Evolutionary conservation across 2,113 vertebrate species (phyloP).

Genomic region (Lagopus muta): DNA sequence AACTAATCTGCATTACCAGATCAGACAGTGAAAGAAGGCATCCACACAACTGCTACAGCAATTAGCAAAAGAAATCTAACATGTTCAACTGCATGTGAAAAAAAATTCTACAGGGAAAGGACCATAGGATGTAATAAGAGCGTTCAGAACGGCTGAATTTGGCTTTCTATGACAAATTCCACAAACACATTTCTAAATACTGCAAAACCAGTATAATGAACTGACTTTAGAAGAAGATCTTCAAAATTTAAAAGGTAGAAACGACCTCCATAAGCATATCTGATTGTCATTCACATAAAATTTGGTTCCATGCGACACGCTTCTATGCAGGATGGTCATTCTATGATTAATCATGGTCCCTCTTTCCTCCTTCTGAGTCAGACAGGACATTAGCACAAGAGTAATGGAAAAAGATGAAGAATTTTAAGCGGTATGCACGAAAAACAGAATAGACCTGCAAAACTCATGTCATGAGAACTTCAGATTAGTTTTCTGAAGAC

Average conservation of each 20-base stretch:
- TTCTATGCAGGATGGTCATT: accelerated
- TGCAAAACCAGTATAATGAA: neutral
- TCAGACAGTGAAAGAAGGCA: neutral
- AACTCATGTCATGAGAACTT: neutral
- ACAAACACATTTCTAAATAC: neutral
- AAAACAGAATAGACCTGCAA: neutral
- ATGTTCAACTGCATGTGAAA: neutral
- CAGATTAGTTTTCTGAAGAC: neutral
- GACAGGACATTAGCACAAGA: neutral
- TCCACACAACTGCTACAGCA: neutral
- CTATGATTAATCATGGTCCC: neutral
- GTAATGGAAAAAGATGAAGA: neutral
- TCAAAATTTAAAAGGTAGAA: neutral
- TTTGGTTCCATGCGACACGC: neutral
- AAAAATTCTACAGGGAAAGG: neutral
- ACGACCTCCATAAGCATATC: neutral
- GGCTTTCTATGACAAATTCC: neutral
- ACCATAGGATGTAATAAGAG: neutral
- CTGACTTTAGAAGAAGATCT: neutral
- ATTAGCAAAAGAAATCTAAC: neutral
- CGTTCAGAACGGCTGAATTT: neutral
- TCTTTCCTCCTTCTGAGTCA: neutral
- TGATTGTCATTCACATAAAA: neutral
- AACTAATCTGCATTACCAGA: neutral
- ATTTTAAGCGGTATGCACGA: neutral